Conservation (phyloP, 1,140 invertebrate genomes). For the Sipha flava region DNA sequence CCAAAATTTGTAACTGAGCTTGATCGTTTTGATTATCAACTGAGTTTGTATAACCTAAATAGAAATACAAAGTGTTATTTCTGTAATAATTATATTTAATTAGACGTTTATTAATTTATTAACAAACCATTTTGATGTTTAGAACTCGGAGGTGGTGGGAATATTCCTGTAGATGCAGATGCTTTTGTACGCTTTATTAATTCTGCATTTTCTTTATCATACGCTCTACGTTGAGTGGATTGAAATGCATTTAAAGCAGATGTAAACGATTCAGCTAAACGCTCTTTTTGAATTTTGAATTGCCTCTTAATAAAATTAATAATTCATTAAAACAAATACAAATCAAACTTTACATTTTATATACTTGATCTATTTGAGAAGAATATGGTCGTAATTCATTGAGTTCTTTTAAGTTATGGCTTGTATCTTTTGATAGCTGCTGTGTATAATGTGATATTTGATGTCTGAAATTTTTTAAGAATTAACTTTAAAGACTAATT, state of each 20-base stretch:
- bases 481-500: no score
- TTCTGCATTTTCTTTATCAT: conserved; percentile 75
- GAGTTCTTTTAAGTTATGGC: conserved; percentile 71
- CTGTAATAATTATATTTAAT: neutral
- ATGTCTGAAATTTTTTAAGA: conserved; percentile 56
- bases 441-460: conserved; percentile 93
- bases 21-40: conserved; percentile 2
- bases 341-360: neutral
- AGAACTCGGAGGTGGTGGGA: conserved; percentile 37
- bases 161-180: conserved; percentile 16
- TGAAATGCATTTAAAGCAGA: conserved; percentile 84
- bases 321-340: neutral
- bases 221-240: conserved; percentile 66
- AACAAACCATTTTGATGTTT: conserved; percentile 10
- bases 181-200: conserved; percentile 46
- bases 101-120: neutral
- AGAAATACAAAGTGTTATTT: neutral
- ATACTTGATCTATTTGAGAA: conserved; percentile 48
- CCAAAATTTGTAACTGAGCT: conserved; percentile 13
- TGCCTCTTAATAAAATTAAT: conserved; percentile 55
- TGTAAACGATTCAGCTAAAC: conserved; percentile 89
- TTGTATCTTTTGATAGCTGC: conserved; percentile 89
- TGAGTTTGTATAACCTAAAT: conserved; percentile 12
- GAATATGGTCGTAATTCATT: conserved; percentile 50
- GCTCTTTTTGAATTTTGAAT: conserved; percentile 81